phyloP scores from a whole-genome alignment of 1,140 invertebrate species.

The Gyrodactylus bullatarudis region DNA sequence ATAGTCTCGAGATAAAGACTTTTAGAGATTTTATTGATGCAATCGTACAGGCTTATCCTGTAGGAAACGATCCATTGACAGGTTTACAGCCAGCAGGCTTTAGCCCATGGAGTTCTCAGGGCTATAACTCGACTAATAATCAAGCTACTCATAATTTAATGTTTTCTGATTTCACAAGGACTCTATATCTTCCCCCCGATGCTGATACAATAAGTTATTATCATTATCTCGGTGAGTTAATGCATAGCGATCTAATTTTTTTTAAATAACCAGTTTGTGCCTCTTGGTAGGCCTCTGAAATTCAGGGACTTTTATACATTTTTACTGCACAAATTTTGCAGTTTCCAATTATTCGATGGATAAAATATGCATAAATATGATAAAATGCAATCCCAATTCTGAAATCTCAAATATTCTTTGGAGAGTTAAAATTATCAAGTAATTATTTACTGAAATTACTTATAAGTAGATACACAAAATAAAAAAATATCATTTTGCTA shows the following conservation, averaged over 20 bases:
- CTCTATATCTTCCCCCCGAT: slow-evolving; percentile 8
- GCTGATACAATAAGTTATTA: slow-evolving; percentile 10
- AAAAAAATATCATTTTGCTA: too few relatives aligned
- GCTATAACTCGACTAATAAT: neutral
- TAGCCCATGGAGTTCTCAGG: slow-evolving; percentile 12
- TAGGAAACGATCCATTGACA: neutral
- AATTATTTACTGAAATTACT: too few relatives aligned
- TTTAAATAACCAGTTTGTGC: slow-evolving; percentile 11
- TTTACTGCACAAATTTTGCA: too few relatives aligned
- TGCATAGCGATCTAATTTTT: slow-evolving; percentile 10
- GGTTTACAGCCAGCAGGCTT: slow-evolving; percentile 9
- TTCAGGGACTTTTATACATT: too few relatives aligned
- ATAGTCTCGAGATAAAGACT: neutral
- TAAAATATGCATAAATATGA: too few relatives aligned
- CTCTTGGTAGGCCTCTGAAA: too few relatives aligned
- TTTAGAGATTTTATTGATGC: neutral
- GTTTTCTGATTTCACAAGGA: slow-evolving; percentile 6
- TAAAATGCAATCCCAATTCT: too few relatives aligned
- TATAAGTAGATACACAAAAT: too few relatives aligned
- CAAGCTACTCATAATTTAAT: slow-evolving; percentile 2
- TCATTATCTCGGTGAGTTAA: slow-evolving; percentile 8
- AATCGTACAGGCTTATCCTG: neutral
- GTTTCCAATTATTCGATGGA: too few relatives aligned
- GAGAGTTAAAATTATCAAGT: too few relatives aligned
- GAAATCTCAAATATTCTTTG: too few relatives aligned